Base-by-base conservation (phyloP, 2,113 vertebrate genomes). In the Cryptotis parvus region DNA sequence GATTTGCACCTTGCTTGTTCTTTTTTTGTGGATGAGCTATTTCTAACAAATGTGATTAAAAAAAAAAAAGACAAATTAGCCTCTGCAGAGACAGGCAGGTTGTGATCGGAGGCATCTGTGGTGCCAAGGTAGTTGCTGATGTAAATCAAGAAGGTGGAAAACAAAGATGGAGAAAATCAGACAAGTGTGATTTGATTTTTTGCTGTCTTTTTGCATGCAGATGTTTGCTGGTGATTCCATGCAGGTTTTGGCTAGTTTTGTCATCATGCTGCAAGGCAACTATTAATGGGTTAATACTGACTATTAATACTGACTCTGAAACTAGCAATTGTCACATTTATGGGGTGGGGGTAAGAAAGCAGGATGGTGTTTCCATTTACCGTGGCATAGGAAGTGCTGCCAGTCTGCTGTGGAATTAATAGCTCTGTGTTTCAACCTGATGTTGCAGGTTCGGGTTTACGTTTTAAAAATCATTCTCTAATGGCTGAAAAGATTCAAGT, bases 31-130 rank as follows among this genome's bases (percentile, higher is more conserved):
- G 85, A 55, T 61, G 66, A 82, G 87, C 6, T n/a, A 33, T 88
- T 80, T 83, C 29, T 39, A 73, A 37, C n/a, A 74, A 49, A 86
- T 27, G 61, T 82, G 68, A 58, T 68, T n/a, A n/a, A n/a, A n/a
- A 84, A 78, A 65, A 12, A 26, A 75, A 78, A 35, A 77, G 87
- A 83, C 31, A 87, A 45, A 87, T 80, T 63, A 43, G 72, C 76
- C 41, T 83, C 79, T 70, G 31, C 61, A 79, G 52, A 85, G 52
- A 45, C 65, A 16, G 75, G 74, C 58, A 75, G 69, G 65, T 61
- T 49, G 33, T 20, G 39, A 80, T 82, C 58, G 5, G 0, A 0
- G 43, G 14, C 35, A 78, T 86, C 72, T 89, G 76, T 68, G 70
- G 35, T 84, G 58, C 27, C 65, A 61, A 39, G 66, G 39, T 35